Evolutionary conservation across 2,113 vertebrate genomes (phyloP), one percentile per base, ranked within the genome.

Genomic region (Micronycteris hirsuta): DNA sequence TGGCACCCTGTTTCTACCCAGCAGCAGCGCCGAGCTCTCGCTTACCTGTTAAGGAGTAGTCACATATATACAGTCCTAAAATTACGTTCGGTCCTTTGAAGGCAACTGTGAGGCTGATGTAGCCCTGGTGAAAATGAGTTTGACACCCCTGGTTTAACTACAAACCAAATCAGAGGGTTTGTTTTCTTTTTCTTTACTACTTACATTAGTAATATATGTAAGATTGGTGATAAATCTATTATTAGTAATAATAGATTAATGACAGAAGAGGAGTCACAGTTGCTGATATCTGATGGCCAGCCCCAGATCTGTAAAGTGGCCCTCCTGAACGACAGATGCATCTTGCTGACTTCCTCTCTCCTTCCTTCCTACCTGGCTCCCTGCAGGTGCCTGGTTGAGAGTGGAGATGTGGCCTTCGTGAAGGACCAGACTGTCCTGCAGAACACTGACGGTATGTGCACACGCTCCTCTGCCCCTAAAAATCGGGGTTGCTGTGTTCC

Each of bases 391-490:
- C 97, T 99, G 67, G 98, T 98, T 0, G 99, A 99, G 31, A 92
- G 24, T 80, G 98, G 97, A 14, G 98, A 99, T 0, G 99, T 99
- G 95, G 99, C 99, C 84, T 99, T 99, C 97, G 95, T 99, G 77
- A 99, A 99, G 97, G 97, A 99, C 89, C 95, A 97, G 38, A 99
- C 92, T 0, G 97, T 99, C 19, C 0, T 0, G 0, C 98, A 99
- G 90, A 99, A 99, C 96, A 99, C 97, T 7, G 54, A 95, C 0
- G 99, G 99, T 99, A 98, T 0, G 98, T 97, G 15, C 49, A 13
- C 49, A 5, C n/a, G 33, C 17, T 76, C 15, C 11, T 76, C 65
- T 74, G n/a, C 71, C 19, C 73, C 68, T 8, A 0, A 43, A 36
- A 16, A 65, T 38, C 11, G n/a, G 63, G 68, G 49, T 47, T 31